A percentile compares a stretch with the other conserved stretches of the same genome.
These are phyloP conservation scores for Aspidiotus rigidus DNA, from an alignment of 2,888 invertebrate species.

Conservation along the genomic window DNA sequence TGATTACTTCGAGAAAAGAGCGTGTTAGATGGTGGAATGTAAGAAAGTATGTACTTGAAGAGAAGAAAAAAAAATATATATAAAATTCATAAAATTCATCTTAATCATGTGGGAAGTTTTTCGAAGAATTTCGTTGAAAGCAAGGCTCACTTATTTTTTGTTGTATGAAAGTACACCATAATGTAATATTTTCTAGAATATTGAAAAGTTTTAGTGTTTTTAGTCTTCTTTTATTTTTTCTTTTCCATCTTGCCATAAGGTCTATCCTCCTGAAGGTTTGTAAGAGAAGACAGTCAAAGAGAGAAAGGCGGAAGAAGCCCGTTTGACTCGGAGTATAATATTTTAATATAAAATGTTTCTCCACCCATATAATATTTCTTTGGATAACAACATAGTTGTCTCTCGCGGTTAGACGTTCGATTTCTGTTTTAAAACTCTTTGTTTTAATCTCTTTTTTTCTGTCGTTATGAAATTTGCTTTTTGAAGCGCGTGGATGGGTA, in stretches of 20 bases:
- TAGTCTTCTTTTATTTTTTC: slow-evolving; percentile 6
- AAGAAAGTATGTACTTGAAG: not conserved
- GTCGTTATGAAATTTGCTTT: not conserved
- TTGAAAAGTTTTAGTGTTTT: slow-evolving; percentile 32
- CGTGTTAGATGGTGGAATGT: not conserved
- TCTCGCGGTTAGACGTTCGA: no score
- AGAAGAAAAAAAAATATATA: slow-evolving; percentile 24
- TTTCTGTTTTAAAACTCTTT: no score
- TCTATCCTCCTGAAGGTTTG: not conserved
- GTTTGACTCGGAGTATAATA: not conserved
- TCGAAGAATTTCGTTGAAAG: slow-evolving; percentile 29
- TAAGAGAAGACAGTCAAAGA: no score
- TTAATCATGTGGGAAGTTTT: slow-evolving; percentile 31
- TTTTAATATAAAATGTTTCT: slow-evolving; percentile 2
- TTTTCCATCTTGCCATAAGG: not conserved
- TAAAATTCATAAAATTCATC: slow-evolving; percentile 31
- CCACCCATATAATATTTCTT: not conserved
- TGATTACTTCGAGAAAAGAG: not conserved
- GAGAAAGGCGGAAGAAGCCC: not conserved
- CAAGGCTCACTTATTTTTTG: slow-evolving; percentile 28
- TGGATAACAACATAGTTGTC: no score
- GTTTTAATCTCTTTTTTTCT: not conserved
- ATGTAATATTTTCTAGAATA: slow-evolving; percentile 29
- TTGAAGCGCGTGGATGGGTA: not conserved
- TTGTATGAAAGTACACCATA: slow-evolving; percentile 9